Base-by-base conservation (phyloP, 2,888 invertebrate species). In the Trissonchulus latispiculum region DNA sequence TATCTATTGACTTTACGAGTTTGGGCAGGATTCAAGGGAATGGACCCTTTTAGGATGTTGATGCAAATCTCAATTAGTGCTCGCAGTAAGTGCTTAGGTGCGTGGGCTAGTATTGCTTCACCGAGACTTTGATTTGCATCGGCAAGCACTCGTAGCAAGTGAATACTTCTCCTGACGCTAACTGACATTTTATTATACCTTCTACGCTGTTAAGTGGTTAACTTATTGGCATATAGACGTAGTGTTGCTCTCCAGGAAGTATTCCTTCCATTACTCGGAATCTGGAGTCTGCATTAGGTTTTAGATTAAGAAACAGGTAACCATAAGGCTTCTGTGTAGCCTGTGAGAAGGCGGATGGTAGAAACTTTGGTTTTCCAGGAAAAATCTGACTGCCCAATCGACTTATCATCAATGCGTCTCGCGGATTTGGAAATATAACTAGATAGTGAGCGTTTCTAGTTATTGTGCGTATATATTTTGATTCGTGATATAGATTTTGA, bases 271-370 rank as follows among this genome's bases (percentile, higher is more conserved):
- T 35, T 8, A 73, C 28, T 15, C 69, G 3, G 1, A 71, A 32
- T n/a, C 36, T 2, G 23, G 37, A 35, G 23, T 61, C 18, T 2
- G 73, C 48, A 15, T 15, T 61, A 15, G 74, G 70, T 28, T 37
- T 62, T 36, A 73, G 62, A 31, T 72, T 70, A 18, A 73, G 8
- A 23, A 73, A 71, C 29, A 73, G 64, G 35, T 73, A 73, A 3
- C 73, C 73, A 61, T 61, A 59, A 23, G 71, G 62, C 33, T 59
- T 61, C 23, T 35, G 2, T 8, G 71, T 72, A 2, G 73, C 73
- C 35, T 73, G 61, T 15, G 8, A 8, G 62, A 37, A 73, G 2
- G 73, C 73, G 28, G n/a, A 48, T 31, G 36, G 1, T 15, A 73
- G 37, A 72, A 48, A 33, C 28, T 61, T 71, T 59, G 61, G 61